Evolutionary conservation across 2,797 vertebrate genomes (phyloP).

Genomic region (Xenentodon cancila): DNA sequence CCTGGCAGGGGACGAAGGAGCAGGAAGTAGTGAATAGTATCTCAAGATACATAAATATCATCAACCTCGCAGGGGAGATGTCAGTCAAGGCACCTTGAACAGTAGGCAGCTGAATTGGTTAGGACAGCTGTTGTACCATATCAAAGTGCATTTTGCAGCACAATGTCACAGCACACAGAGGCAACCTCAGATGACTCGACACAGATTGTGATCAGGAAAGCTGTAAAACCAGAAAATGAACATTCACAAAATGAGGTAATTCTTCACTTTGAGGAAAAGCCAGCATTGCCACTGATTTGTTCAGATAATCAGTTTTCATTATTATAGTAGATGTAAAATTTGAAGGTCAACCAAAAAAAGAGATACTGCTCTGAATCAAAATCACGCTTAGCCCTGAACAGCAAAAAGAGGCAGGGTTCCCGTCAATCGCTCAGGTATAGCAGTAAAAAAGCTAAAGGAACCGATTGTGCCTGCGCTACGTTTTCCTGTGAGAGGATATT

Average conservation of each 20-base stretch:
- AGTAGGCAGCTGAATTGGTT: slow-evolving; percentile 48
- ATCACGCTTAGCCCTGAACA: slow-evolving; percentile 16
- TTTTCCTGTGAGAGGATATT: slow-evolving; percentile 43
- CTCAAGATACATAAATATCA: slow-evolving; percentile 66
- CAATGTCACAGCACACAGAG: slow-evolving; percentile 31
- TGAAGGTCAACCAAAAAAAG: slow-evolving; percentile 24
- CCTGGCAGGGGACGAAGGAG: slow-evolving; percentile 37
- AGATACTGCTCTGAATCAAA: slow-evolving; percentile 18
- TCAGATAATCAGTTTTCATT: slow-evolving; percentile 5
- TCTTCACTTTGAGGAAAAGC: neutral
- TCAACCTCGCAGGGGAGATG: slow-evolving; percentile 54
- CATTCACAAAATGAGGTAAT: neutral
- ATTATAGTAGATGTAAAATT: slow-evolving; percentile 1
- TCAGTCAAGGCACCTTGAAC: slow-evolving; percentile 61
- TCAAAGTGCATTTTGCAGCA: slow-evolving; percentile 54
- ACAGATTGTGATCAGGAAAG: slow-evolving; percentile 1
- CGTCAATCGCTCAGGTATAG: slow-evolving; percentile 17
- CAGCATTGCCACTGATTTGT: neutral
- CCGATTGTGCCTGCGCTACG: neutral
- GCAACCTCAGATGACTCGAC: neutral
- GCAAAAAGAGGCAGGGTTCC: slow-evolving; percentile 24
- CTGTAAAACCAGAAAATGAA: slow-evolving; percentile 6
- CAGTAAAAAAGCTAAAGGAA: slow-evolving; percentile 38
- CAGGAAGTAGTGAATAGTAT: slow-evolving; percentile 45
- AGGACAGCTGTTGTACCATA: slow-evolving; percentile 48